Percentiles rank a stretch among this genome's conserved stretches.
Conservation (phyloP, 2,888 invertebrate species). For the Eupithecia dodoneata region DNA sequence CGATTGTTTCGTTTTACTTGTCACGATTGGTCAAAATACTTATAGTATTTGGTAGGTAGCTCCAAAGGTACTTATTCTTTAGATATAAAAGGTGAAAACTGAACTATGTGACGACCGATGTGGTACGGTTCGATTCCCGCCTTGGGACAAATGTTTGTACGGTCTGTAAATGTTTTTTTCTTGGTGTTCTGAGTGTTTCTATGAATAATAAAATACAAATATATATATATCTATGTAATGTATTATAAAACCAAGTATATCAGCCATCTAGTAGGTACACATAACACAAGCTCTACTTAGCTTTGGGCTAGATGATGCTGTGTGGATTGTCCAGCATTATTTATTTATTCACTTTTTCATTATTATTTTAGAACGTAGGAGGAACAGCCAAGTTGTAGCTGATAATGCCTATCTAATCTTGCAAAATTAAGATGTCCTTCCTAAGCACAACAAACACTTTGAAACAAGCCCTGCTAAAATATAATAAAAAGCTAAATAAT, state of each 20-base stretch:
- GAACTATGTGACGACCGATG: neutral
- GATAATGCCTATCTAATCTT: conserved; percentile 10
- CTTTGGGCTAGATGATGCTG: too few species aligned
- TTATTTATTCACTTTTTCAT: conserved; percentile 4
- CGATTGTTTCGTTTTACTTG: conserved; percentile 19
- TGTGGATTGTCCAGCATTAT: too few species aligned
- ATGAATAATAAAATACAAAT: too few species aligned
- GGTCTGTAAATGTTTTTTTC: too few species aligned
- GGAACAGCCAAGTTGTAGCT: neutral
- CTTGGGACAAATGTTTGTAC: too few species aligned
- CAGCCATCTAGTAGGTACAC: too few species aligned
- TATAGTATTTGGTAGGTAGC: neutral
- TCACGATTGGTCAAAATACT: neutral
- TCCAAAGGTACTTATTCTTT: neutral
- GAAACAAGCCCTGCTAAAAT: conserved; percentile 30
- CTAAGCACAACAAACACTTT: conserved; percentile 26
- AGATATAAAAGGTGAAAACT: neutral
- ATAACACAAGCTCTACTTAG: too few species aligned
- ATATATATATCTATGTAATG: too few species aligned
- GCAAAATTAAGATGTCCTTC: conserved; percentile 15
- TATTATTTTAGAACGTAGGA: neutral
- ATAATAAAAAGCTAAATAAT: conserved; percentile 37
- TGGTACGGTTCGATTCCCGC: too few species aligned
- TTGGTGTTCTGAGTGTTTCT: too few species aligned
- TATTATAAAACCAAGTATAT: too few species aligned